Conservation (phyloP, 2,797 vertebrate species). For the Sebastes vulpes region DNA sequence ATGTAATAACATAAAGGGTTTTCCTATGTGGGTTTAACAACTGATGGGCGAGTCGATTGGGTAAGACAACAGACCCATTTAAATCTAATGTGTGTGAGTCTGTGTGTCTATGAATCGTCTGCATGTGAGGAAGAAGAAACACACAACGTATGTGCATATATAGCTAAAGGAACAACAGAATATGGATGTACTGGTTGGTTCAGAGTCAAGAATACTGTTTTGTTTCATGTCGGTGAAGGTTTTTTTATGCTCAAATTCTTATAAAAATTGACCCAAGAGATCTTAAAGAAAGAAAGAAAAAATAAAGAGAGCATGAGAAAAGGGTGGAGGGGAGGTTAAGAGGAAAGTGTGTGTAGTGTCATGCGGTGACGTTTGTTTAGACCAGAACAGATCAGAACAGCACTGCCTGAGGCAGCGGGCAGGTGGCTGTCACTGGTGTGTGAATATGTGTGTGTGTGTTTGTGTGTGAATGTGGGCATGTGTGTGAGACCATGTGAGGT, state of each 20-base stretch:
- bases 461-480: background rate
- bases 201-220: background rate
- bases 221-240: background rate
- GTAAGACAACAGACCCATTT: conserved; percentile 93
- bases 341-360: conserved; percentile 88
- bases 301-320: conserved; percentile 13
- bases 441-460: conserved; percentile 54
- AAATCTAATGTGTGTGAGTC: conserved; percentile 69
- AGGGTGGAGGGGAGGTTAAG: conserved; percentile 74
- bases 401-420: conserved; percentile 83
- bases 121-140: background rate
- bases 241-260: background rate
- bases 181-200: background rate
- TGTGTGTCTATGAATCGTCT: background rate
- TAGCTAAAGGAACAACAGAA: background rate
- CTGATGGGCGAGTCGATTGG: conserved; percentile 91
- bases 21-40: conserved; percentile 91
- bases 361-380: conserved; percentile 91
- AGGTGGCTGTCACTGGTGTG: conserved; percentile 89
- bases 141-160: background rate
- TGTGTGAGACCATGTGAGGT: conserved; percentile 30
- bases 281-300: background rate
- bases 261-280: background rate
- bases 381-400: conserved; percentile 92
- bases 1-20: conserved; percentile 93